Base-by-base conservation (phyloP, 2,113 vertebrate genomes). In the Periophthalmodon schlosseri region DNA sequence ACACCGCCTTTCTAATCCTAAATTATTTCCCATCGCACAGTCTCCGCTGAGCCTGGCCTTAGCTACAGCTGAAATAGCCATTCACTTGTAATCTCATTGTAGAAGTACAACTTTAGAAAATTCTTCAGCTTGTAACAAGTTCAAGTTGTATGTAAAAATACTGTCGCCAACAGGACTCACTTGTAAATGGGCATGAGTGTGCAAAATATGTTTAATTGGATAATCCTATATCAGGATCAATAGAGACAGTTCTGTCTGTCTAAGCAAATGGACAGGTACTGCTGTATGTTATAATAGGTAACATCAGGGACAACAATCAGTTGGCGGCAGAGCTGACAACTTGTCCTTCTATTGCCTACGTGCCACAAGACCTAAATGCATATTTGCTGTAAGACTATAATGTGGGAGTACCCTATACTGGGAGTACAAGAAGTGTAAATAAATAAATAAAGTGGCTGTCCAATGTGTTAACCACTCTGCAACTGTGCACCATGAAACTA, bases 1-100 rank as follows among this genome's bases (percentile, higher is more conserved):
- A 97, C 83, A 81, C 87, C 73, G 86, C 89, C 89, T 84, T 84
- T 91, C 91, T 97, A 97, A 98, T 98, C 95, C 94, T 90, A 96
- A 96, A 96, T 95, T 94, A 94, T 96, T 96, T 94, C 93, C 92
- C 90, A 83, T 92, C 84, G 81, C 90, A 92, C 88, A 92, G 69
- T 91, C 90, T 86, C 76, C 94, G 91, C 84, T 94, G 94, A 95
- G 93, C 91, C 93, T 69, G 81, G 85, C 92, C 91, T 94, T 94
- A 96, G 94, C 91, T 92, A 91, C 93, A 94, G 94, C 94, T 94
- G 91, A 95, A 94, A 84, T 92, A 94, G 82, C 85, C 88, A 92
- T 94, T 93, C 94, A 87, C 87, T 82, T 82, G 78, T 95, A 95
- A 96, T 95, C 94, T 93, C 84, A 78, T 84, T 76, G 85, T 91